Base-by-base conservation (phyloP, 2,797 vertebrate species). In the Lindbergichthys nudifrons region DNA sequence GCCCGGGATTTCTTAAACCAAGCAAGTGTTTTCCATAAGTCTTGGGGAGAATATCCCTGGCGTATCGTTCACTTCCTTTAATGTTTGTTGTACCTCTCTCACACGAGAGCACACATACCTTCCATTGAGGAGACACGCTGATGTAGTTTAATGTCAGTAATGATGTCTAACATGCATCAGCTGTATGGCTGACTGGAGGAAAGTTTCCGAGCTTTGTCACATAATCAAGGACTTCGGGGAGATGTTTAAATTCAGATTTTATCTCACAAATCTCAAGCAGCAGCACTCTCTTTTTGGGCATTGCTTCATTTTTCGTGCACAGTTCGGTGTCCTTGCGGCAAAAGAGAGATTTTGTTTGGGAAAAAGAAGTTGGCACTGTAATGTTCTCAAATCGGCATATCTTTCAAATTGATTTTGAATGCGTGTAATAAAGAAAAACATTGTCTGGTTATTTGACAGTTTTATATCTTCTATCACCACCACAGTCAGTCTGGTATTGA, bases 201-300 rank as follows among this genome's bases (percentile, higher is more conserved):
- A 85, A 43, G 50, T 82, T 75, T 82, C 69, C 64, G 75, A 62
- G 12, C 46, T 63, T 70, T 59, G 63, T 81, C 59, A 60, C 58
- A 68, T 52, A 75, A 67, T 70, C 41, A 56, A 15, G 19, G 54
- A 23, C 65, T 50, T 59, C 45, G 14, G 62, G 52, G 51, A 73
- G 26, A n/a, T 75, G 57, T 74, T 83, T 60, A 30, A 43, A 75
- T 64, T 79, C 64, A 61, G 60, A 78, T 80, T 66, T 81, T 52
- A 70, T 79, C 75, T 83, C 51, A 18, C 43, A 50, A 42, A 56
- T 75, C 57, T 76, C 12, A 52, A 48, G 23, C 51, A 65, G 61
- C 18, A 74, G 43, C 5, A 2, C 18, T 50, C 52, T 26, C 15
- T 53, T 30, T 50, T 48, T 8, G 16, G 18, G 45, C n/a, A 30